Percentiles rank a stretch among this genome's conserved stretches.
Evolutionary conservation across 2,797 vertebrate species (phyloP).

Genomic region (Oreochromis mossambicus): DNA sequence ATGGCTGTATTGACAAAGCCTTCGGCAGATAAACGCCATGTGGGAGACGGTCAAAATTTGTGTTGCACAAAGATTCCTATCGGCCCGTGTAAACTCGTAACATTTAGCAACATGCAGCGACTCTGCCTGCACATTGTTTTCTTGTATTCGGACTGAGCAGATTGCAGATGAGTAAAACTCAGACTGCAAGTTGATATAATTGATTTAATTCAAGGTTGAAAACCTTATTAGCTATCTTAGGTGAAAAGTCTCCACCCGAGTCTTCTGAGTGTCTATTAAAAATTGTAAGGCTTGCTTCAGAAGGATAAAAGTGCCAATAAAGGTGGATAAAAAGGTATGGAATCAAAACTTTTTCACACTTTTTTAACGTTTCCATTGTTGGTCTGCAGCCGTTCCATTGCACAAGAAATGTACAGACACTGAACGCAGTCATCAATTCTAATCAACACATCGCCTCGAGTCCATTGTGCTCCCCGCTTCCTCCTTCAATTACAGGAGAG

Average conservation of each 20-base stretch:
- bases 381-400: background rate
- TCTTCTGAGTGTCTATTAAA: background rate
- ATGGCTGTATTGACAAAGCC: constrained; percentile 53
- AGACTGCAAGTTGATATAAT: background rate
- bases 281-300: background rate
- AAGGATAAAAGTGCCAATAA: background rate
- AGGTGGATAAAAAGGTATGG: background rate
- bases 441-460: constrained; percentile 55
- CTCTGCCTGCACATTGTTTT: background rate
- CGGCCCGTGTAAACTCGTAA: background rate
- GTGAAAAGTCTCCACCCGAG: background rate
- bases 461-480: constrained; percentile 55
- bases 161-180: background rate
- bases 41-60: background rate
- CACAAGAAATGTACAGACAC: constrained; percentile 1
- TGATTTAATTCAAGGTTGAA: background rate
- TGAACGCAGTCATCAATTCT: constrained; percentile 60
- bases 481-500: constrained; percentile 63
- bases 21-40: constrained; percentile 31
- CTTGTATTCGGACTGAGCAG: background rate
- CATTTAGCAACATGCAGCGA: background rate
- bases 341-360: background rate
- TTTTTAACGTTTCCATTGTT: background rate
- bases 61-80: background rate
- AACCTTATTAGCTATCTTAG: background rate